Conservation (phyloP, 2,797 vertebrate species). For the Crypturellus tataupa region DNA sequence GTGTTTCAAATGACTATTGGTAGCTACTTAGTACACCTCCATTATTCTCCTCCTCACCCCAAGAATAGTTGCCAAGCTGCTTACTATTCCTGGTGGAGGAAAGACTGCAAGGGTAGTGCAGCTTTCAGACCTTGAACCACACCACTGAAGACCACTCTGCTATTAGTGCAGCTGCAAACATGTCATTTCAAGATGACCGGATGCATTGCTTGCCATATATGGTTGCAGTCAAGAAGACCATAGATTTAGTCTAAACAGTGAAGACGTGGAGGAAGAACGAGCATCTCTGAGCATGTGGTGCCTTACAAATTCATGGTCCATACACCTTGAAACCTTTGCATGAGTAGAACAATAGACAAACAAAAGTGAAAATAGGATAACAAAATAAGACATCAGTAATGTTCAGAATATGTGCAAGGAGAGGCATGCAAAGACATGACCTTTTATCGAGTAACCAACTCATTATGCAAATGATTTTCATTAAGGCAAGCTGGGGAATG, state of each 20-base stretch:
- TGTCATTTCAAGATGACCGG: not conserved
- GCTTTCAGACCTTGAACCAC: not conserved
- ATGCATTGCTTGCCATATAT: not conserved
- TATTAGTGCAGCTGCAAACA: not conserved
- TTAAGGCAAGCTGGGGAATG: not conserved
- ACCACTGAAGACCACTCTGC: not conserved
- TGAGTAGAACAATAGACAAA: not conserved
- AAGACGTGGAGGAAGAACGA: not conserved
- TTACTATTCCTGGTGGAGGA: not conserved
- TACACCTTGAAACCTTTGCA: not conserved
- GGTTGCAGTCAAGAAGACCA: not conserved
- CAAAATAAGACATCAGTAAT: not conserved
- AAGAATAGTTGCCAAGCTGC: not conserved
- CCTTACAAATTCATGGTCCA: not conserved
- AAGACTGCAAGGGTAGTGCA: not conserved
- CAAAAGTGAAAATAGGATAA: not conserved
- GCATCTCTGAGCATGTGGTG: not conserved
- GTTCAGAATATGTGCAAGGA: not conserved
- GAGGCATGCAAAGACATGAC: not conserved
- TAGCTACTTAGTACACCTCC: not conserved
- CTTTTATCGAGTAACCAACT: not conserved
- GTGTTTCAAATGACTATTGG: not conserved
- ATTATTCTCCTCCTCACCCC: fast-evolving
- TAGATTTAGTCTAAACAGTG: not conserved
- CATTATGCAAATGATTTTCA: not conserved